Evolutionary conservation across 2,888 invertebrate genomes (phyloP), one percentile per base, ranked within the genome.

Genomic region (Diaperis boleti): DNA sequence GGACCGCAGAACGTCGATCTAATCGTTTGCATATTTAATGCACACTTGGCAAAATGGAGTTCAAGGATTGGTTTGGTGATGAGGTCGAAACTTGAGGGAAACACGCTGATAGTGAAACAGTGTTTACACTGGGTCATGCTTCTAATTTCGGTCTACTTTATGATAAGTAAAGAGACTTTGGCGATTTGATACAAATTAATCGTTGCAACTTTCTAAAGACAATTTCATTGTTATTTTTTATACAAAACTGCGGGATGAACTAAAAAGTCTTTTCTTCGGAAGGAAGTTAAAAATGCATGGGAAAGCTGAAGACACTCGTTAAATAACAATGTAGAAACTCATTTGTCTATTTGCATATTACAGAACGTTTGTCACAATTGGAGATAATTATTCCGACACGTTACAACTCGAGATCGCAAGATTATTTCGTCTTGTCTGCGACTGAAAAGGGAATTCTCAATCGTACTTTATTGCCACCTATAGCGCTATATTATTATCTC

Each of bases 261-360:
- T 8, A 26, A 20, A 26, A 26, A 26, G 6, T 3, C 8, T 26
- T 26, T 26, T 26, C 26, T 26, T 26, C 8, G 6, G 6, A 1
- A 2, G 44, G 26, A 22, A 26, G 13, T 5, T 44, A 47, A 47
- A 47, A 47, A 47, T 47, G 10, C 14, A 47, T 1, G 31, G 26
- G 47, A 47, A 47, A 47, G 47, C 31, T 47, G 47, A 47, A 15
- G 47, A 45, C 10, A 31, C 47, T 47, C 31, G 17, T 47, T 47
- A 47, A 31, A 31, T 47, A 47, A 47, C 47, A 47, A 47, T 47
- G 47, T 26, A 47, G 47, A 47, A 47, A 47, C 26, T 47, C 17
- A 47, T 29, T 13, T 8, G 6, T 15, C 6, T 39, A 39, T 39
- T 39, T 39, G n/a, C 47, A 29, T 31, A 47, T 33, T 31, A 31